These are phyloP conservation scores for Bursaphelenchus mucronatus DNA, from an alignment of 1,140 invertebrate species.

Conservation along the genomic window DNA sequence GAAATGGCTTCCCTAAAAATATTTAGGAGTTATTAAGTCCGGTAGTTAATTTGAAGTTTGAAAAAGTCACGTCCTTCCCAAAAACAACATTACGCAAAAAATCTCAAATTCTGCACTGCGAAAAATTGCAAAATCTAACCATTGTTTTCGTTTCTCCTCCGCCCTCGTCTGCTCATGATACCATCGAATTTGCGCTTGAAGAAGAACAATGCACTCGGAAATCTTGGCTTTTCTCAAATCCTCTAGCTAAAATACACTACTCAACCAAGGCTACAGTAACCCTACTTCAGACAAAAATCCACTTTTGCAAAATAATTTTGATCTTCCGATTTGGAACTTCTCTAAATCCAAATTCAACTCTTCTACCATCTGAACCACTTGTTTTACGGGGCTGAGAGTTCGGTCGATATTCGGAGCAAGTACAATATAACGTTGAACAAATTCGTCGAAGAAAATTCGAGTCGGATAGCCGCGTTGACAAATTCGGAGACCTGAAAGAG, in stretches of 20 bases:
- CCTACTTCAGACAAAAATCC: conserved; percentile 51
- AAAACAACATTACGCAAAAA: no score
- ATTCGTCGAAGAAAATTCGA: conserved; percentile 80
- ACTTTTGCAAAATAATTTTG: conserved; percentile 53
- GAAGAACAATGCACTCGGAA: conserved; percentile 22
- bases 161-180: conserved; percentile 21
- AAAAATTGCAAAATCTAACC: conserved; percentile 17
- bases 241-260: conserved; percentile 38
- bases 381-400: conserved; percentile 13
- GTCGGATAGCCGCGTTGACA: conserved; percentile 90
- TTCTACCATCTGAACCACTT: conserved; percentile 27
- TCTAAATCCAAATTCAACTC: conserved; percentile 27
- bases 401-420: conserved; percentile 17
- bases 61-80: no score
- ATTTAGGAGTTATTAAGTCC: conserved; percentile 1
- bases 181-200: conserved; percentile 53
- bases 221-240: conserved; percentile 34
- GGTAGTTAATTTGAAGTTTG: no score
- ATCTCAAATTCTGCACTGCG: no score
- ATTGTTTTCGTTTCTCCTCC: conserved; percentile 31
- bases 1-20: conserved; percentile 36
- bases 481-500: conserved; percentile 70
- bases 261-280: no score
- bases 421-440: conserved; percentile 70
- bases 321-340: conserved; percentile 46